A percentile compares a stretch with the other conserved stretches of the same genome.
These are phyloP conservation scores for Megaceryle alcyon DNA, from an alignment of 2,797 vertebrate species.

Conservation along the genomic window DNA sequence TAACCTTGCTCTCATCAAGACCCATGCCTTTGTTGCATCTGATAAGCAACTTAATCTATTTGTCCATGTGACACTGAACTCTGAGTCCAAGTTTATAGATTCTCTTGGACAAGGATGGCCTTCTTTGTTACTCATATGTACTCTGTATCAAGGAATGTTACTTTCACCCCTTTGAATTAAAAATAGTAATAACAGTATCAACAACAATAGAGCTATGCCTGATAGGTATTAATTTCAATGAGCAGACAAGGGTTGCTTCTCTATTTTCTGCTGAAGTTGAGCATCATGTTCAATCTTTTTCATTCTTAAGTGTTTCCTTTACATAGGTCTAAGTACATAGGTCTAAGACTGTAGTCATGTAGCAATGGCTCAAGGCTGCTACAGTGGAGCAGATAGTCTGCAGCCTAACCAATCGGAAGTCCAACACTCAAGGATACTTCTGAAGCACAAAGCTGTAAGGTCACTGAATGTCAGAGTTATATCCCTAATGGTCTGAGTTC, in stretches of 20 bases:
- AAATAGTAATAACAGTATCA: background rate
- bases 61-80: background rate
- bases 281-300: background rate
- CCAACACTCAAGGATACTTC: background rate
- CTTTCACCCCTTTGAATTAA: background rate
- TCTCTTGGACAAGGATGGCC: background rate
- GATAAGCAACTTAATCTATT: background rate
- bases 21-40: accelerated
- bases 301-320: background rate
- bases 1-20: background rate
- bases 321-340: no score
- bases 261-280: background rate
- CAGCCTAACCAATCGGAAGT: background rate
- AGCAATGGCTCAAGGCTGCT: background rate
- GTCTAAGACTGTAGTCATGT: background rate
- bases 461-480: background rate
- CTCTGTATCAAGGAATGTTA: background rate
- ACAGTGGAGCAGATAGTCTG: background rate
- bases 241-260: background rate
- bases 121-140: background rate
- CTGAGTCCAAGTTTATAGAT: background rate
- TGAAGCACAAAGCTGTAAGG: background rate
- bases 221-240: background rate
- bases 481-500: background rate
- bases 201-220: background rate